A percentile compares a stretch with the other conserved stretches of the same genome.
These are phyloP conservation scores for Oenanthe oenanthe DNA, from an alignment of 2,113 vertebrate genomes.

Conservation along the genomic window DNA sequence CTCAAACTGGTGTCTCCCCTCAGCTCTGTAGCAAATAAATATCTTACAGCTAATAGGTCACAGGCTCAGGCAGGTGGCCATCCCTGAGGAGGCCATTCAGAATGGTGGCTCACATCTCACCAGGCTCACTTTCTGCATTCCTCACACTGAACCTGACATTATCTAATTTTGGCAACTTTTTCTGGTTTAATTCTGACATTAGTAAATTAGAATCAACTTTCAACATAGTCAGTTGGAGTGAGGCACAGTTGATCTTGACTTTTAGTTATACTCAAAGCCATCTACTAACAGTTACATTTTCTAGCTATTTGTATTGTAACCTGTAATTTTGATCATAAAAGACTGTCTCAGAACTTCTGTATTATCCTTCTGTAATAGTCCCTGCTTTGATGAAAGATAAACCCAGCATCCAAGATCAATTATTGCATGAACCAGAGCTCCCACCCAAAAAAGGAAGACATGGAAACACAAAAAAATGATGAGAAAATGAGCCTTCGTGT, in stretches of 20 bases:
- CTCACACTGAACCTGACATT: neutral
- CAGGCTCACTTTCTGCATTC: neutral
- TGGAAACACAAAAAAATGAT: neutral
- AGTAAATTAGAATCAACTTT: neutral
- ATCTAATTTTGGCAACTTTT: neutral
- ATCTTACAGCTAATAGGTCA: rapidly evolving
- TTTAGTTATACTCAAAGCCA: neutral
- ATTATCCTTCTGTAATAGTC: neutral
- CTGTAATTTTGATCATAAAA: neutral
- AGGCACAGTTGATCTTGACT: neutral
- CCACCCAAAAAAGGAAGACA: neutral
- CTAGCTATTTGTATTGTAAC: neutral
- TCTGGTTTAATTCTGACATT: neutral
- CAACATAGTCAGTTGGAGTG: neutral
- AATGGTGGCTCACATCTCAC: neutral
- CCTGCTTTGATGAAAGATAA: neutral
- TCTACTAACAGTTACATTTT: neutral
- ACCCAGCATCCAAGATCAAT: neutral
- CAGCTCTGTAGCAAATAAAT: rapidly evolving
- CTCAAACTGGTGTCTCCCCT: neutral
- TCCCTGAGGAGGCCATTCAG: neutral
- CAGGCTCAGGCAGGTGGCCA: neutral
- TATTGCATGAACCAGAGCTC: neutral
- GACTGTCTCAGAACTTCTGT: neutral
- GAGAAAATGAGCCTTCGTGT: neutral